Conservation (phyloP, 2,113 vertebrate species). For the Notechis scutatus region DNA sequence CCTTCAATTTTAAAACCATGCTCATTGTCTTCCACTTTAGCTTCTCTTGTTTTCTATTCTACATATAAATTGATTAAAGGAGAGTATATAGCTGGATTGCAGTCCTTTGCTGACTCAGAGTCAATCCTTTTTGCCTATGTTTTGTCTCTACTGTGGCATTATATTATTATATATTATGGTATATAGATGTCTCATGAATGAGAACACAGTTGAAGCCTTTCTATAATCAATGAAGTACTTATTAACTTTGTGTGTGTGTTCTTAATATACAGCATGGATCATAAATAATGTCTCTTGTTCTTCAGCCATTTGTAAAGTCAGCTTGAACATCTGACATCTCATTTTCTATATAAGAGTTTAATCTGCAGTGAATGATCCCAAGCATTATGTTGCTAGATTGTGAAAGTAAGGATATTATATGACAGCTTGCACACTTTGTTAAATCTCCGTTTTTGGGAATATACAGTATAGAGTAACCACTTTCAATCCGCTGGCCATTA, state of each 20-base stretch:
- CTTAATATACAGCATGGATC: neutral
- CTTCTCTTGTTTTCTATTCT: neutral
- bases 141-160: neutral
- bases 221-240: neutral
- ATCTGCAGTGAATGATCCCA: neutral
- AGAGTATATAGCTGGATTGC: neutral
- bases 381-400: no score
- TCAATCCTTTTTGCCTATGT: neutral
- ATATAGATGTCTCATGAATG: neutral
- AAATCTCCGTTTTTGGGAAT: neutral
- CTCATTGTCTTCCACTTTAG: neutral
- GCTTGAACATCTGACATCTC: no score
- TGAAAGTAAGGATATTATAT: neutral
- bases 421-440: neutral
- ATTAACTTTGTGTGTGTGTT: neutral
- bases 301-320: neutral
- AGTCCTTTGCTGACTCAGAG: neutral
- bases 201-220: neutral
- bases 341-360: neutral
- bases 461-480: neutral
- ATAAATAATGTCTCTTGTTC: neutral
- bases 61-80: neutral
- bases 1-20: neutral
- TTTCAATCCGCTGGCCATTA: neutral
- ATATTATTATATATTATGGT: neutral